A percentile compares a stretch with the other conserved stretches of the same genome.
Conservation (phyloP, 2,888 invertebrate genomes). For the Dicyrtoma fusca region DNA sequence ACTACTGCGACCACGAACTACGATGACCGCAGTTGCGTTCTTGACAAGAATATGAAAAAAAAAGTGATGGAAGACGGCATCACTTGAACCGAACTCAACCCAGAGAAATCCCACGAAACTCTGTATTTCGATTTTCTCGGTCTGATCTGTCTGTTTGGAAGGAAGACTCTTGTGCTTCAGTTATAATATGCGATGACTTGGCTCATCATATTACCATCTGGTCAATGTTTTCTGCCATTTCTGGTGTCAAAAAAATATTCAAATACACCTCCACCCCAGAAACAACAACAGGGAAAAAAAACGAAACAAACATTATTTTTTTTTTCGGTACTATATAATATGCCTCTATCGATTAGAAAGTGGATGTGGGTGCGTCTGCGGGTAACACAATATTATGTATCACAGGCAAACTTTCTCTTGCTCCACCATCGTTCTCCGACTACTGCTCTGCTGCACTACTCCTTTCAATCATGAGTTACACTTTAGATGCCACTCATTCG, state of each 20-base stretch:
- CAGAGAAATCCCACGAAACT: conserved; percentile 7
- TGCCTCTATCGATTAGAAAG: conserved; percentile 1
- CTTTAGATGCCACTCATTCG: conserved; percentile 27
- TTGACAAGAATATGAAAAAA: no score
- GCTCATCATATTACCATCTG: neutral
- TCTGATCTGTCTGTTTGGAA: neutral
- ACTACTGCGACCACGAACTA: no score
- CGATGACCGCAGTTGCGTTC: no score
- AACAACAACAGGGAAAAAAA: neutral
- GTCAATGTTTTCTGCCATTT: neutral
- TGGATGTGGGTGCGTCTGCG: conserved; percentile 7
- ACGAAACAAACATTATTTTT: neutral
- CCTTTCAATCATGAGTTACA: conserved; percentile 18
- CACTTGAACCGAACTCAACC: conserved; percentile 12
- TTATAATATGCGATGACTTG: neutral
- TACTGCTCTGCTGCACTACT: neutral
- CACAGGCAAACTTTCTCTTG: neutral
- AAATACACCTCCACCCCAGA: neutral
- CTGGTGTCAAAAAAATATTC: neutral
- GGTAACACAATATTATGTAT: neutral
- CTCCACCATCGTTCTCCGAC: neutral
- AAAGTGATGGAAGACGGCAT: neutral
- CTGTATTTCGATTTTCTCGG: neutral
- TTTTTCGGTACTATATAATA: neutral
- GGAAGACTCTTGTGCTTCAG: neutral